These are phyloP conservation scores for Urocolius indicus DNA, from an alignment of 2,113 vertebrate genomes.

Conservation along the genomic window DNA sequence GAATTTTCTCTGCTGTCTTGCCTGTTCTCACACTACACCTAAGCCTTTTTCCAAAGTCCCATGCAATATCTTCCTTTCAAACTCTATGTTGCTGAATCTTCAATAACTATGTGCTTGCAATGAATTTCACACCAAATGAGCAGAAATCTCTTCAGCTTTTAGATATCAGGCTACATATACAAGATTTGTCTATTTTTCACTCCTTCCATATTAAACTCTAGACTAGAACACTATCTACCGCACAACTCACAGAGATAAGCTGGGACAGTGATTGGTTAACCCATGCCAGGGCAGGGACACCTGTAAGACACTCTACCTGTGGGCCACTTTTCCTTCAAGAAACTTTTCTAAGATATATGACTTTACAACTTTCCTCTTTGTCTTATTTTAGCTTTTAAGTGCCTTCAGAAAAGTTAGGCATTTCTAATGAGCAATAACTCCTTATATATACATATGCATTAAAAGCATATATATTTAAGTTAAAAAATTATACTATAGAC, in stretches of 20 bases:
- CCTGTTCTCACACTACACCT: not conserved
- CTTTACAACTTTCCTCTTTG: not conserved
- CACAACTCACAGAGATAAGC: fast-evolving
- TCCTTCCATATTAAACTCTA: not conserved
- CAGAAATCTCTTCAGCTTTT: not conserved
- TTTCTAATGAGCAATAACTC: not conserved
- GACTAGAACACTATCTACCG: not conserved
- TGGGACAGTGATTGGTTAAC: fast-evolving
- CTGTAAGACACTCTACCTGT: not conserved
- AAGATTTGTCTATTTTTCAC: not conserved
- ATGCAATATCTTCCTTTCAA: not conserved
- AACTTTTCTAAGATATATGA: not conserved
- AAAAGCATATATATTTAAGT: not conserved
- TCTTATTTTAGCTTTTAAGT: not conserved
- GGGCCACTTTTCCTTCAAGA: not conserved
- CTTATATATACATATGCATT: not conserved
- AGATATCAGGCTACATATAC: not conserved
- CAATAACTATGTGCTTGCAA: not conserved
- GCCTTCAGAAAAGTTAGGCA: not conserved
- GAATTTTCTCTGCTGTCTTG: not conserved
- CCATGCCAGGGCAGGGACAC: not conserved
- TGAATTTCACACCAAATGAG: not conserved
- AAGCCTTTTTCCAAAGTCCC: not conserved
- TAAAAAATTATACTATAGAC: not conserved
- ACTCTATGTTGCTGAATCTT: not conserved